Percentiles rank a stretch among this genome's conserved stretches.
phyloP scores from a whole-genome alignment of 2,888 invertebrate species.

The Pseudococcus jackbeardsleyi region DNA sequence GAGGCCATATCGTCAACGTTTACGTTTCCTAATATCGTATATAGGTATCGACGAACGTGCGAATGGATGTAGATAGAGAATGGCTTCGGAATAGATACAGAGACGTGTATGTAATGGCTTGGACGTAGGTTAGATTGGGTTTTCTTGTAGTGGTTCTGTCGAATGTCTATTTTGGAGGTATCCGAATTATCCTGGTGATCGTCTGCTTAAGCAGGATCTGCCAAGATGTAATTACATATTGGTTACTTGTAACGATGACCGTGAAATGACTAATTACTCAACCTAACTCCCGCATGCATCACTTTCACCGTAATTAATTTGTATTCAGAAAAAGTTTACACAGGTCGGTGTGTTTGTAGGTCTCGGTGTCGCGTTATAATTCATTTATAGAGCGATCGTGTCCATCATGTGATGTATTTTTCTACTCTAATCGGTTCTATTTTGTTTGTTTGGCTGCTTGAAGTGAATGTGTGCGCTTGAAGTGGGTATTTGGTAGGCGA shows the following conservation, averaged over 20 bases:
- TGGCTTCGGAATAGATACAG: not conserved
- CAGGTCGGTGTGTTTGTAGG: not conserved
- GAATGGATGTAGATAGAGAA: constrained; percentile 9
- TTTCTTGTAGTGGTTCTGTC: not conserved
- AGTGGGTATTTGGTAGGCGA: too few species aligned
- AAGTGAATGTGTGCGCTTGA: not conserved
- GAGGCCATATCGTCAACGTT: constrained; percentile 24
- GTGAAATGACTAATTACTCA: constrained; percentile 29
- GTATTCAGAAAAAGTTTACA: constrained; percentile 21
- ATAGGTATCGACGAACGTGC: not conserved
- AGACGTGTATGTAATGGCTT: too few species aligned
- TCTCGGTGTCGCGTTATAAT: constrained; percentile 29
- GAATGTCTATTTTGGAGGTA: not conserved
- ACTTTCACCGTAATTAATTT: constrained; percentile 51
- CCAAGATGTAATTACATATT: not conserved
- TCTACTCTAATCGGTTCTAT: not conserved
- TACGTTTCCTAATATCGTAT: constrained; percentile 35
- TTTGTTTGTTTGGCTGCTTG: not conserved
- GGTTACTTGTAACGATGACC: not conserved
- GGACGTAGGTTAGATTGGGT: too few species aligned
- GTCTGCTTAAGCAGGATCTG: not conserved
- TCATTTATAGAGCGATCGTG: constrained; percentile 35
- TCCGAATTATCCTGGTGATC: not conserved
- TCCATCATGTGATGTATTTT: not conserved
- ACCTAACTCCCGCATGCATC: constrained; percentile 27